phyloP scores from a whole-genome alignment of 2,797 vertebrate genomes.

The Agapornis canus region DNA sequence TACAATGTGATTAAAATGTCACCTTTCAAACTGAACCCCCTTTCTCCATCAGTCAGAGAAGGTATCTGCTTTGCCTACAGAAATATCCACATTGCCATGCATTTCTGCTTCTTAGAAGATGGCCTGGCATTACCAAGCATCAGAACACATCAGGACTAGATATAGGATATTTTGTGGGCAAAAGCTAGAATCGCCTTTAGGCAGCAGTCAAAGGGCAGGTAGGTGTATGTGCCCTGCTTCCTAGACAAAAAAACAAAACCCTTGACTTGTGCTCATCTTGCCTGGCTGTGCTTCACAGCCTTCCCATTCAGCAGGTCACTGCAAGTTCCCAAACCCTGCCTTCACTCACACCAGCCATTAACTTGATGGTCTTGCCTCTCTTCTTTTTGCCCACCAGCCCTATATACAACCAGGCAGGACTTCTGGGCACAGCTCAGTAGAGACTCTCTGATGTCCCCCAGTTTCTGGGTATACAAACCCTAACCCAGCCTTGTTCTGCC shows the following conservation, averaged over 20 bases:
- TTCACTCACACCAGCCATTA: not conserved
- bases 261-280: accelerated
- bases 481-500: not conserved
- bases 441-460: too few species aligned
- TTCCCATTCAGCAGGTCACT: accelerated
- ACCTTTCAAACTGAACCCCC: not conserved
- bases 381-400: not conserved
- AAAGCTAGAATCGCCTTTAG: accelerated
- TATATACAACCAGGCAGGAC: accelerated
- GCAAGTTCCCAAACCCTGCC: not conserved
- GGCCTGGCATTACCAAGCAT: not conserved
- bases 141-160: not conserved
- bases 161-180: not conserved
- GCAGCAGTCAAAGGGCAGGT: not conserved
- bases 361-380: accelerated
- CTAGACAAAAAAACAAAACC: not conserved
- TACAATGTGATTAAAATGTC: not conserved
- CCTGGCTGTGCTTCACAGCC: accelerated
- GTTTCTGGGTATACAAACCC: not conserved
- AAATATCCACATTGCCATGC: accelerated
- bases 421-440: not conserved
- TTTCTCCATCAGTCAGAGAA: not conserved
- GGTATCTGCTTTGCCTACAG: not conserved
- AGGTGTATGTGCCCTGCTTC: not conserved
- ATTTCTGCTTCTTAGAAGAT: not conserved